phyloP scores from a whole-genome alignment of 2,888 invertebrate species.

The Tholera decimalis region DNA sequence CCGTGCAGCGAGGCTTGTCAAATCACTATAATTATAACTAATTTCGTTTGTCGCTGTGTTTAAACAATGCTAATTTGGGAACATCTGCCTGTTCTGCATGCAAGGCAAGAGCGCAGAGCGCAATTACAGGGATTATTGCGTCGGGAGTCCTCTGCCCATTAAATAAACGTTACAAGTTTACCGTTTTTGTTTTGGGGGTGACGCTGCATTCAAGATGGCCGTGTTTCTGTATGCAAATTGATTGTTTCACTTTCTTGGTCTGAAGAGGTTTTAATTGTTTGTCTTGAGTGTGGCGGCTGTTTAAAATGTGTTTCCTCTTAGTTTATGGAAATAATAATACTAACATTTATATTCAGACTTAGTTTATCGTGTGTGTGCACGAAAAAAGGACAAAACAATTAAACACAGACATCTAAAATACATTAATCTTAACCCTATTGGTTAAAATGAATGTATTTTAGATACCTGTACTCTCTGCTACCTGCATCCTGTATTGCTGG shows the following conservation, averaged over 20 bases:
- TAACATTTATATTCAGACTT: too few relatives aligned
- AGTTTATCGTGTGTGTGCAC: too few relatives aligned
- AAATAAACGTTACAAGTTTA: conserved; percentile 84
- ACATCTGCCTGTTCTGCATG: conserved; percentile 87
- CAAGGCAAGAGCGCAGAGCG: conserved; percentile 76
- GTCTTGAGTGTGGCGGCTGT: conserved; percentile 18
- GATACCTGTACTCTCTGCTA: too few relatives aligned
- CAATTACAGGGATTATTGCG: conserved; percentile 87
- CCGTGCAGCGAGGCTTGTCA: conserved; percentile 52
- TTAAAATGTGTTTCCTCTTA: too few relatives aligned
- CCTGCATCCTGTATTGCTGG: too few relatives aligned
- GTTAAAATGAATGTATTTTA: too few relatives aligned
- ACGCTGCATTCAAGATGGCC: conserved; percentile 59
- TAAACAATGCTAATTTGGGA: conserved; percentile 85
- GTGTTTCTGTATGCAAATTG: conserved; percentile 61
- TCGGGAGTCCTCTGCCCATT: conserved; percentile 81
- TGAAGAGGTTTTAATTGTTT: conserved; percentile 60
- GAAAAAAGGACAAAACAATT: too few relatives aligned
- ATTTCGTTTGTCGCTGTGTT: conserved; percentile 74
- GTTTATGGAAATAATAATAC: too few relatives aligned
- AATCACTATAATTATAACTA: conserved; percentile 79
- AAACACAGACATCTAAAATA: too few relatives aligned
- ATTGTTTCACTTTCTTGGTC: conserved; percentile 52
- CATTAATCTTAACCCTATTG: too few relatives aligned
- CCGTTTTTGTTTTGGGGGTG: conserved; percentile 78